These are phyloP conservation scores for Lepus timidus DNA, from an alignment of 2,113 vertebrate species.

Conservation along the genomic window DNA sequence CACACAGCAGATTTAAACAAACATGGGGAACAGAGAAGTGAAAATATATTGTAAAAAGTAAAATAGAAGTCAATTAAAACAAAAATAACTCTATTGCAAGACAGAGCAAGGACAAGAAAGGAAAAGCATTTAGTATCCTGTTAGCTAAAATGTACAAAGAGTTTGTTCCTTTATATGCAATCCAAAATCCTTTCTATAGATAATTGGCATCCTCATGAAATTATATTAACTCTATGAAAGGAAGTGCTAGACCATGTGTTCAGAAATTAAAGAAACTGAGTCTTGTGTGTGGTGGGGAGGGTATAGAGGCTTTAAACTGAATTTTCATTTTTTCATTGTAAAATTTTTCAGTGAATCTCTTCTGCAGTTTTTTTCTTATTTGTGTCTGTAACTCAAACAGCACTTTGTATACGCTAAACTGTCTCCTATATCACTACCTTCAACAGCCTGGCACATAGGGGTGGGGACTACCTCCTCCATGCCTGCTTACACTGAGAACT, in stretches of 20 bases:
- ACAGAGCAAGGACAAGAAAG: neutral
- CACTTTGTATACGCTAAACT: neutral
- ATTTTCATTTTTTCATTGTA: neutral
- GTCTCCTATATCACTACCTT: neutral
- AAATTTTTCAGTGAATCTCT: neutral
- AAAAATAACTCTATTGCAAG: neutral
- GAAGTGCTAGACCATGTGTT: neutral
- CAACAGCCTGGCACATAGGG: neutral
- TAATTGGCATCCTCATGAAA: conserved; percentile 25
- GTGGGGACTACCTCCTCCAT: neutral
- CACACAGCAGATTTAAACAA: neutral
- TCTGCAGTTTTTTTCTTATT: neutral
- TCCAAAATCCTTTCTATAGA: neutral
- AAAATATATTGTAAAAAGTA: neutral
- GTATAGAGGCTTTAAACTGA: neutral
- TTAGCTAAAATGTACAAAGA: neutral
- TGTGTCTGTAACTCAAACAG: neutral
- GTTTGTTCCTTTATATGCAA: neutral
- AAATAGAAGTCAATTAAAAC: neutral
- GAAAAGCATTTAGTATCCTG: neutral
- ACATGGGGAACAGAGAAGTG: neutral
- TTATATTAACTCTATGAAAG: neutral
- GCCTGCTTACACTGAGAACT: neutral
- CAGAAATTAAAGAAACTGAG: neutral
- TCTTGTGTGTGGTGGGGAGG: neutral